These are phyloP conservation scores for Ailurus styani DNA, from an alignment of 2,113 vertebrate genomes.

Conservation along the genomic window DNA sequence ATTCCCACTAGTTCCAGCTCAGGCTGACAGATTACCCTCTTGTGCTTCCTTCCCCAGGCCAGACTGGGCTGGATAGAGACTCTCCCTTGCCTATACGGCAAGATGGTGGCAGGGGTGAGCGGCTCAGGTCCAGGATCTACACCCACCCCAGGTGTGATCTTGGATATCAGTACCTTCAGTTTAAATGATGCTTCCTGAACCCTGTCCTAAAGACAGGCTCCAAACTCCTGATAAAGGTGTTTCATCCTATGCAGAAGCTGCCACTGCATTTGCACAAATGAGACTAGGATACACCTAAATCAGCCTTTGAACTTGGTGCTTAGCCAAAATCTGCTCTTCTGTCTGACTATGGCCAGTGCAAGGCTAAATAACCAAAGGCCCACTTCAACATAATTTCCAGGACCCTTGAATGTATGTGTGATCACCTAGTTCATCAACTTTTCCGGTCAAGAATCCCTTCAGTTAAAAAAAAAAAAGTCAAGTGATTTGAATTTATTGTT, in stretches of 20 bases:
- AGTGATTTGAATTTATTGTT: neutral
- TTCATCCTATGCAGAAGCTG: neutral
- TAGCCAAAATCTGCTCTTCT: neutral
- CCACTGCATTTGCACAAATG: neutral
- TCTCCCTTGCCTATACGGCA: neutral
- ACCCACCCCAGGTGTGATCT: neutral
- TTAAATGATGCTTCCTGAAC: neutral
- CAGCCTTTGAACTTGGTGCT: no score
- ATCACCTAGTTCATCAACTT: neutral
- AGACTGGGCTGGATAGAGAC: neutral
- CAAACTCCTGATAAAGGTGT: neutral
- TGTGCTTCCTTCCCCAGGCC: neutral
- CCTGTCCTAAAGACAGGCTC: neutral
- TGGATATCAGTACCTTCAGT: neutral
- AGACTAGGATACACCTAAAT: neutral
- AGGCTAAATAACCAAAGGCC: neutral
- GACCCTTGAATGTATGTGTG: neutral
- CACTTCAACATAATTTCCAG: neutral
- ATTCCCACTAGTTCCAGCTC: neutral
- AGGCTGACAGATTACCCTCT: neutral
- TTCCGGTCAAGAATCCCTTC: neutral
- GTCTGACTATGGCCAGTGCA: neutral
- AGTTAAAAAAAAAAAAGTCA: neutral
- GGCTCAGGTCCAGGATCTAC: neutral
- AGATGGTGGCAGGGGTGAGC: no score